Conservation (phyloP, 2,888 invertebrate genomes). For the Sipha maydis region DNA sequence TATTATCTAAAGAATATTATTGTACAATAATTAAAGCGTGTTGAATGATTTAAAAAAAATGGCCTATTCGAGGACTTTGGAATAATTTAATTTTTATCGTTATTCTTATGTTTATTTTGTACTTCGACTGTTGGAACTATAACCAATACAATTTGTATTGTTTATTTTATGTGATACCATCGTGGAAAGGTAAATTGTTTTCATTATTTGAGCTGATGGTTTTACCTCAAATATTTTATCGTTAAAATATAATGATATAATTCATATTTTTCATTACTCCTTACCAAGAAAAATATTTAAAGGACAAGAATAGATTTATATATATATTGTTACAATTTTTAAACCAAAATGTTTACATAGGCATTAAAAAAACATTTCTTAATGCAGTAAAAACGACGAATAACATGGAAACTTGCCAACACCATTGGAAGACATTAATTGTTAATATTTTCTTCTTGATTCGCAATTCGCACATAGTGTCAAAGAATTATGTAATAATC, state of each 20-base stretch:
- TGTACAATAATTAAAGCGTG: too few species aligned
- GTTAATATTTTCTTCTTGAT: slow-evolving; percentile 43
- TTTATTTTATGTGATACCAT: background rate
- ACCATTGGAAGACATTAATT: background rate
- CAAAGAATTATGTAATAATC: slow-evolving; percentile 45
- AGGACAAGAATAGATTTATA: background rate
- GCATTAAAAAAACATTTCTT: slow-evolving; percentile 5
- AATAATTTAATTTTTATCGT: too few species aligned
- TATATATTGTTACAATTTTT: background rate
- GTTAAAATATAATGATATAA: background rate
- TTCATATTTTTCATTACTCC: background rate
- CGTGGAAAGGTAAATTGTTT: background rate
- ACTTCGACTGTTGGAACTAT: too few species aligned
- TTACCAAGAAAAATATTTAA: background rate
- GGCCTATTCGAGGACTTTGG: too few species aligned
- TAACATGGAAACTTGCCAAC: slow-evolving; percentile 43
- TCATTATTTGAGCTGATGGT: background rate
- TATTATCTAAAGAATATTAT: too few species aligned
- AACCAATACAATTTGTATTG: too few species aligned
- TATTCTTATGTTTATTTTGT: too few species aligned
- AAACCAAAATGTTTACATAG: background rate
- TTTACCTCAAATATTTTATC: background rate
- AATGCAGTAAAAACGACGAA: slow-evolving; percentile 10
- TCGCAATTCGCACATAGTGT: slow-evolving; percentile 28
- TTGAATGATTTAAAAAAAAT: too few species aligned